Base-by-base conservation (phyloP, 2,113 vertebrate species). In the Nicator chloris region DNA sequence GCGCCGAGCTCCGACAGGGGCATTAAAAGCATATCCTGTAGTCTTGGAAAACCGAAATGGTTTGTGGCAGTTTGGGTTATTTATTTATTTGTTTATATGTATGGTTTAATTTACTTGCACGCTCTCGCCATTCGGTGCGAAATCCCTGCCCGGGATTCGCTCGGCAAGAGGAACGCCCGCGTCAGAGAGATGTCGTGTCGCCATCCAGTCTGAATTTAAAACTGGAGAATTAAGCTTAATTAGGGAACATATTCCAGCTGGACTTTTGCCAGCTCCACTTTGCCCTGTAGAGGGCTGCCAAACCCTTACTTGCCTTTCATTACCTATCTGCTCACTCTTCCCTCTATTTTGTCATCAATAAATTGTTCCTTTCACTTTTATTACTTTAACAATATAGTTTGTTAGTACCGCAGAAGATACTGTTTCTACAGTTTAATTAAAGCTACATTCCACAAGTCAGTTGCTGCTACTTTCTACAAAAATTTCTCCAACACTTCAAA, bases 241-340 rank as follows among this genome's bases (percentile, higher is more conserved):
- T 92, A 86, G 79, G 71, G 96, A 95, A 76, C 69, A 45, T 54
- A 42, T 73, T 93, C 82, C 56, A 77, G 77, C 42, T 95, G 95
- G 86, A 86, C 69, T 63, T 82, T 39, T 44, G 88, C 92, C 70
- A 70, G 53, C 68, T 88, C 87, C 35, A 18, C 57, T 84, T 54
- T 95, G 92, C 89, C 92, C 90, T 94, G 87, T 53, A 94, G 83
- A 83, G 80, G 79, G 89, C 89, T 93, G 86, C 93, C 95, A 94
- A 93, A 50, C 42, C 44, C 49, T 89, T 50, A 63, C 69, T 94
- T 92, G 86, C 54, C 63, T 95, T 91, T 88, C 82, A 80, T 90
- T 82, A 95, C 65, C 69, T 70, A 23, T 40, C 75, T 79, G 54
- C 61, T 93, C 50, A 0, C 26, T 10, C 68, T 89, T 91, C 80